Percentiles rank a stretch among this genome's conserved stretches.
Conservation (phyloP, 1,140 invertebrate species). For the Oreohelix idahoensis region DNA sequence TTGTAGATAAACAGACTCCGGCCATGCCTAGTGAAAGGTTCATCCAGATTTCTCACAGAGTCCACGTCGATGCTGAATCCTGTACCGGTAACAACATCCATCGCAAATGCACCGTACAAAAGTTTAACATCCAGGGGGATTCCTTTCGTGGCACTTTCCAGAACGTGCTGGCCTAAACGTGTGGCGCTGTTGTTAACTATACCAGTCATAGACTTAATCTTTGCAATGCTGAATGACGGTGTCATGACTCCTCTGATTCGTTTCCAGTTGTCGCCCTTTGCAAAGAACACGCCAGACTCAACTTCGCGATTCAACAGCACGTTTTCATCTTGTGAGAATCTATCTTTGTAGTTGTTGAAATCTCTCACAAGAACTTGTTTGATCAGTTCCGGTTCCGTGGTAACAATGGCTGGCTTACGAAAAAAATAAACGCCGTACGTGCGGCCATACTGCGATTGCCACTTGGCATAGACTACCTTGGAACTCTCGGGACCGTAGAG, state of each 20-base stretch:
- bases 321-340: not conserved
- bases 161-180: not conserved
- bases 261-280: constrained; percentile 75
- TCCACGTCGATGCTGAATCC: constrained; percentile 77
- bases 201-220: constrained; percentile 75
- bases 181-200: not conserved
- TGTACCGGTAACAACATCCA: constrained; percentile 77
- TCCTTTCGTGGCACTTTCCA: not conserved
- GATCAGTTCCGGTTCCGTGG: constrained; percentile 20
- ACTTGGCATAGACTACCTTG: not conserved
- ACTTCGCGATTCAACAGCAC: not conserved
- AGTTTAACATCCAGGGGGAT: not conserved
- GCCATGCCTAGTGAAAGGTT: constrained; percentile 57
- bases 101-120: constrained; percentile 72
- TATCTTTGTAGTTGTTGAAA: constrained; percentile 1
- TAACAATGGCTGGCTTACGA: not conserved
- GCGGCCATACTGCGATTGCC: constrained; percentile 13
- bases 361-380: constrained; percentile 24
- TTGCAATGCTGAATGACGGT: constrained; percentile 76
- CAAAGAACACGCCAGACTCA: constrained; percentile 52
- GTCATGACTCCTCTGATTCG: constrained; percentile 75
- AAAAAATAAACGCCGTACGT: constrained; percentile 1
- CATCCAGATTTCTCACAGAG: constrained; percentile 73
- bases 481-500: not conserved
- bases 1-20: constrained; percentile 47